These are phyloP conservation scores for Oxyscelio sp. DNA, from an alignment of 2,888 invertebrate genomes.

Conservation along the genomic window DNA sequence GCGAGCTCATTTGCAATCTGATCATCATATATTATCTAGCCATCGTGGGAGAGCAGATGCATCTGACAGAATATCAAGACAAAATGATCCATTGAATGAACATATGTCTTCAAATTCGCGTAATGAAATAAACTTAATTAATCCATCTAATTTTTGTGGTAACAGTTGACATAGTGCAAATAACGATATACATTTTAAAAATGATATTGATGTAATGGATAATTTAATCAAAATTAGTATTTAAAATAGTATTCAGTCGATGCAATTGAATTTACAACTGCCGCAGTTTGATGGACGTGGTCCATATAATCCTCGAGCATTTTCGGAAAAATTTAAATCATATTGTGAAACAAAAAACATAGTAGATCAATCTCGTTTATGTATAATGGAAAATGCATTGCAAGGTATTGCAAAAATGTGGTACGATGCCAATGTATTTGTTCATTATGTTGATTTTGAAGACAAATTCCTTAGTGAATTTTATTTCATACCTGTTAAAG, in stretches of 20 bases:
- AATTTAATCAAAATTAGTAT: too few species aligned
- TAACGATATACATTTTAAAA: too few species aligned
- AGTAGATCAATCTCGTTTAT: neutral
- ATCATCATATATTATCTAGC: too few species aligned
- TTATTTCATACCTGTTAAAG: slow-evolving; percentile 11
- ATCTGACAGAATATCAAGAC: too few species aligned
- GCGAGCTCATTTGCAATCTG: too few species aligned
- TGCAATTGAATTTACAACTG: neutral
- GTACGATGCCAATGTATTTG: neutral
- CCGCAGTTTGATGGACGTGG: neutral
- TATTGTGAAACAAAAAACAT: slow-evolving; percentile 5
- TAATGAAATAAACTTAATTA: too few species aligned
- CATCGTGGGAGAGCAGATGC: too few species aligned
- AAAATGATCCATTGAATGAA: too few species aligned
- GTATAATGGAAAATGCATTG: neutral
- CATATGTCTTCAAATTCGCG: too few species aligned
- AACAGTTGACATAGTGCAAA: too few species aligned
- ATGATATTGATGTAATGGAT: too few species aligned
- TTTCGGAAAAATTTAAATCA: neutral
- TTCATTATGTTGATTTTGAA: slow-evolving; percentile 7
- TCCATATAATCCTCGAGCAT: neutral
- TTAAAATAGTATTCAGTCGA: neutral
- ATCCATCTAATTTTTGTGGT: too few species aligned
- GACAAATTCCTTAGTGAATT: slow-evolving; percentile 24
- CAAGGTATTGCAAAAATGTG: neutral